Percentiles rank a stretch among this genome's conserved stretches.
These are phyloP conservation scores for Aspidapion aeneum DNA, from an alignment of 2,888 invertebrate species.

Conservation along the genomic window DNA sequence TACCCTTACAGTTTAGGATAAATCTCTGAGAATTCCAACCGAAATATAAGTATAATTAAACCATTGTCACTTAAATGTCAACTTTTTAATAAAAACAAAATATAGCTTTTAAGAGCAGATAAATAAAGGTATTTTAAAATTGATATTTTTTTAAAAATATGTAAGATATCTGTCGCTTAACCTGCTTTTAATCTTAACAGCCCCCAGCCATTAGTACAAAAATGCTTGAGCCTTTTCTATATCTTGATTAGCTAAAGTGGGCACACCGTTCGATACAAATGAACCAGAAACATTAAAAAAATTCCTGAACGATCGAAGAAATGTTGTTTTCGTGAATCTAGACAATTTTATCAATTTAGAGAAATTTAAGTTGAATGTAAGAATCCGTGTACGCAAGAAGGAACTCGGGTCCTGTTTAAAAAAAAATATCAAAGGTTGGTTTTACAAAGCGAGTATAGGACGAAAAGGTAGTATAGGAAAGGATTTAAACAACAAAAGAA, in stretches of 20 bases:
- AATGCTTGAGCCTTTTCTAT: neutral
- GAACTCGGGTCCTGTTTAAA: neutral
- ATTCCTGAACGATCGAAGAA: neutral
- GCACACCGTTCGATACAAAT: neutral
- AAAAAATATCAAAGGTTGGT: neutral
- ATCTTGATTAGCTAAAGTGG: neutral
- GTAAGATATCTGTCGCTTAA: too few species aligned
- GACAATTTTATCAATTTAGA: slow-evolving; percentile 10
- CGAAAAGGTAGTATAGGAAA: neutral
- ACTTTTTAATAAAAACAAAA: too few species aligned
- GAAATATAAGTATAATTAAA: too few species aligned
- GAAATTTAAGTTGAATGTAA: slow-evolving; percentile 14
- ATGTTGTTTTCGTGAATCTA: neutral
- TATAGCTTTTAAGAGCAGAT: too few species aligned
- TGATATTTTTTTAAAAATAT: too few species aligned
- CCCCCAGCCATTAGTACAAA: neutral
- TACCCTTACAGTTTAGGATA: too few species aligned
- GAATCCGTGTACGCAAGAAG: slow-evolving; percentile 8
- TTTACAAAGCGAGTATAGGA: neutral
- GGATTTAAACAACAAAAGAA: too few species aligned
- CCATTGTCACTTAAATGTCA: too few species aligned
- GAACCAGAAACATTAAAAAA: neutral
- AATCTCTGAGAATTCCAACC: too few species aligned
- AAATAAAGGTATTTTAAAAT: too few species aligned
- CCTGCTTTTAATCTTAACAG: too few species aligned